phyloP scores from a whole-genome alignment of 2,797 vertebrate species.

The Sebastiscus albofasciatus region DNA sequence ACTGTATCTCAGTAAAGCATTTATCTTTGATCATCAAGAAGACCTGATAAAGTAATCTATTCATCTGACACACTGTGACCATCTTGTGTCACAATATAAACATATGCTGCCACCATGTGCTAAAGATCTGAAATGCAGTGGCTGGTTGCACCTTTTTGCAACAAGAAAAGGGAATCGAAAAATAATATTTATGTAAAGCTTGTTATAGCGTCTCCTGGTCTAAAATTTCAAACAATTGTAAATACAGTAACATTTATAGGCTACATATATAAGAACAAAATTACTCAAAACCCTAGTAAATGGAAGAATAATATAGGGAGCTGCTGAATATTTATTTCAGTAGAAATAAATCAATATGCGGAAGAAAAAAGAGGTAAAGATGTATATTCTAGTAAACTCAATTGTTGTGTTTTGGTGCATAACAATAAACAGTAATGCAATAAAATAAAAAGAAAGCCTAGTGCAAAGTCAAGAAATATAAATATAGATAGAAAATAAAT shows the following conservation, averaged over 20 bases:
- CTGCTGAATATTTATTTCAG: neutral
- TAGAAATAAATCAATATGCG: neutral
- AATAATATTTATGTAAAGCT: neutral
- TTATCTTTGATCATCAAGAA: neutral
- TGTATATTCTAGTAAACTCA: neutral
- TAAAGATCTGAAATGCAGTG: slow-evolving; percentile 8
- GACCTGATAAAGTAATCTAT: neutral
- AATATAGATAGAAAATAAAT: neutral
- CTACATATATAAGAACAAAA: neutral
- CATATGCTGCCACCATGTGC: slow-evolving; percentile 69
- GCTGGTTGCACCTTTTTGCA: neutral
- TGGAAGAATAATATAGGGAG: neutral
- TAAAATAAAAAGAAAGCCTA: neutral
- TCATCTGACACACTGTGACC: neutral
- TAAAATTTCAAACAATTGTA: neutral
- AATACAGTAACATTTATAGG: neutral
- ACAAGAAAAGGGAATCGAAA: neutral
- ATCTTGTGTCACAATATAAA: neutral
- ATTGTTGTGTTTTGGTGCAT: neutral
- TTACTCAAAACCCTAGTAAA: neutral
- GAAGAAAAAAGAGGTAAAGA: neutral
- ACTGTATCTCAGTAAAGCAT: neutral
- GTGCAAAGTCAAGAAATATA: neutral
- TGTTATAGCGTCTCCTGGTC: neutral
- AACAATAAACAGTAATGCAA: neutral